Conservation (phyloP, 2,797 vertebrate genomes). For the Ambastaia sidthimunki region DNA sequence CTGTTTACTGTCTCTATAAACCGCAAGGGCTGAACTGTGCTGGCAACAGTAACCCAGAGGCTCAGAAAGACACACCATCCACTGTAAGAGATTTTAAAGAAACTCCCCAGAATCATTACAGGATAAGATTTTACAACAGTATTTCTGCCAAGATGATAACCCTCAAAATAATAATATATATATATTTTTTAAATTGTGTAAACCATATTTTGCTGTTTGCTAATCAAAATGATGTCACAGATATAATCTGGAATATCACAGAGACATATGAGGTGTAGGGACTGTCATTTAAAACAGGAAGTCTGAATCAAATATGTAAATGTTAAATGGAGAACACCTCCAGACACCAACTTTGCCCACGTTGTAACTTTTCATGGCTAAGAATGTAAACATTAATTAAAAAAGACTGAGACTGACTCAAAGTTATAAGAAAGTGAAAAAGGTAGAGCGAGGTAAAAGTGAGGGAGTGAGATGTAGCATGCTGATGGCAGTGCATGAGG, state of each 20-base stretch:
- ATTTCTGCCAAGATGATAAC: background rate
- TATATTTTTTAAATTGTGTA: background rate
- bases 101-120: background rate
- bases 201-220: background rate
- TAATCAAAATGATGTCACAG: background rate
- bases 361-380: background rate
- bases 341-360: background rate
- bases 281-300: background rate
- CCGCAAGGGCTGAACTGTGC: constrained; percentile 18
- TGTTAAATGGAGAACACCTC: background rate
- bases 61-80: background rate
- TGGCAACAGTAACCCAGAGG: constrained; percentile 5
- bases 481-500: constrained; percentile 34
- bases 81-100: background rate
- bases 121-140: background rate
- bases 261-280: background rate
- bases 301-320: background rate
- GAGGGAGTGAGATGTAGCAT: background rate
- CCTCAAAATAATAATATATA: background rate
- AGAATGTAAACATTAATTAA: background rate
- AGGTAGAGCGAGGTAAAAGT: background rate
- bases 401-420: background rate
- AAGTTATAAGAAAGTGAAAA: background rate
- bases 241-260: background rate
- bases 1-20: constrained; percentile 29